Evolutionary conservation across 2,113 vertebrate genomes (phyloP), one percentile per base, ranked within the genome.

Genomic region (Halichoerus grypus): DNA sequence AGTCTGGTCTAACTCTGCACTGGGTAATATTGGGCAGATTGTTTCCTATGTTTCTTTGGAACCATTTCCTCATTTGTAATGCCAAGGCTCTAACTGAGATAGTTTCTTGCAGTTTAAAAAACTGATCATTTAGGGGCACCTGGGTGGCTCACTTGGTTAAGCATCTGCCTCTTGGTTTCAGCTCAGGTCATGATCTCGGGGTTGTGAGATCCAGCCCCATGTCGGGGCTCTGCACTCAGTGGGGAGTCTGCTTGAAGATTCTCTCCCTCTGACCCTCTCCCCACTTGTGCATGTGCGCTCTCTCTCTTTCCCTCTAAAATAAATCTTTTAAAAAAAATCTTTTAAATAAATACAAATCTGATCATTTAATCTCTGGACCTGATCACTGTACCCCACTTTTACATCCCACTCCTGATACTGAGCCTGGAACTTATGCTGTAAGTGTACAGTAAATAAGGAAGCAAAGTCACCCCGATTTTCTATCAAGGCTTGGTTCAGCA

Each of bases 321-420:
- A 69, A n/a, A n/a, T n/a, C 7, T n/a, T 67, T n/a, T 10, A 19
- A 67, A 67, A 10, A 67, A 14, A 46, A 9, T 46, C 46, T 31
- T 63, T 63, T 18, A 67, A 69, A 69, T 69, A 69, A 69, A 69
- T 49, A 59, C 63, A 69, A 88, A 55, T 74, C 0, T 80, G 28
- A 18, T 71, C 7, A 49, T 65, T 77, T 13, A 72, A 55, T 85
- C 9, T 72, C 36, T 71, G 14, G 0, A 76, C 12, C 72, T 84
- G 7, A 36, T 36, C 6, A 31, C 36, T 1, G 0, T 59, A 33
- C 6, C 36, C 36, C 28, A 6, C 0, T 15, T 53, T 7, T 26
- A 2, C 0, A 14, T 89, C 3, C 5, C 33, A 61, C 1, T 1
- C 5, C 22, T 39, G 19, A 24, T 31, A 31, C 28, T 36, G 11